Conservation (phyloP, 2,888 invertebrate genomes). For the Drosophila engyochracea region DNA sequence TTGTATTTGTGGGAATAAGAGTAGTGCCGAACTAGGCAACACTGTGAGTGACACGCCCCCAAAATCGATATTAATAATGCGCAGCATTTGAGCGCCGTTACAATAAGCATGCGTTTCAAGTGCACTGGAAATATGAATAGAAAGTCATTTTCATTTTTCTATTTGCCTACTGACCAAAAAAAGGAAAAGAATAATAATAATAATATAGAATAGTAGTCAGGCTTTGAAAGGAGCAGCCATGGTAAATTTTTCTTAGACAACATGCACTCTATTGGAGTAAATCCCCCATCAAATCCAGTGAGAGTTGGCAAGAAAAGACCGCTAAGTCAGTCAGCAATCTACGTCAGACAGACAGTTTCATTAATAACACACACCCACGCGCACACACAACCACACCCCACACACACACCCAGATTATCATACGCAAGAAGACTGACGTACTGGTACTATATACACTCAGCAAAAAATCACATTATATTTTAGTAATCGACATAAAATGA, state of each 20-base stretch:
- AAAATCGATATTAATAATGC: conserved; percentile 77
- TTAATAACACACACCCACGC: conserved; percentile 54
- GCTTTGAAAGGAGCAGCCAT: conserved; percentile 4
- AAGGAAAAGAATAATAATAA: conserved; percentile 22
- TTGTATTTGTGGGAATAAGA: conserved; percentile 15
- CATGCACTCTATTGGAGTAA: conserved; percentile 65
- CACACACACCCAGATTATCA: conserved; percentile 8
- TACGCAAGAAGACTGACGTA: neutral
- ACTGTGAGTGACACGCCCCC: conserved; percentile 33
- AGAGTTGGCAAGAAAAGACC: conserved; percentile 57
- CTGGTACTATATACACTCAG: neutral
- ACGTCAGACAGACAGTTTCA: conserved; percentile 54
- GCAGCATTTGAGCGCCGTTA: conserved; percentile 69
- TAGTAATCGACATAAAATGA: neutral
- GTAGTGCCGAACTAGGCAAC: conserved; percentile 31
- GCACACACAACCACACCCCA: conserved; percentile 21
- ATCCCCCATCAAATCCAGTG: conserved; percentile 68
- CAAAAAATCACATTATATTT: neutral
- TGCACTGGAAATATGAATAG: conserved; percentile 55
- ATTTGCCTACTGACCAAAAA: conserved; percentile 19
- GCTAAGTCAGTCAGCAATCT: conserved; percentile 62
- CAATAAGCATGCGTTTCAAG: conserved; percentile 72
- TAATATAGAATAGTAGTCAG: conserved; percentile 9
- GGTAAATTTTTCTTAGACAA: conserved; percentile 35
- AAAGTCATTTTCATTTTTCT: conserved; percentile 42